phyloP scores from a whole-genome alignment of 2,888 invertebrate genomes.

The Panzeria rudis region DNA sequence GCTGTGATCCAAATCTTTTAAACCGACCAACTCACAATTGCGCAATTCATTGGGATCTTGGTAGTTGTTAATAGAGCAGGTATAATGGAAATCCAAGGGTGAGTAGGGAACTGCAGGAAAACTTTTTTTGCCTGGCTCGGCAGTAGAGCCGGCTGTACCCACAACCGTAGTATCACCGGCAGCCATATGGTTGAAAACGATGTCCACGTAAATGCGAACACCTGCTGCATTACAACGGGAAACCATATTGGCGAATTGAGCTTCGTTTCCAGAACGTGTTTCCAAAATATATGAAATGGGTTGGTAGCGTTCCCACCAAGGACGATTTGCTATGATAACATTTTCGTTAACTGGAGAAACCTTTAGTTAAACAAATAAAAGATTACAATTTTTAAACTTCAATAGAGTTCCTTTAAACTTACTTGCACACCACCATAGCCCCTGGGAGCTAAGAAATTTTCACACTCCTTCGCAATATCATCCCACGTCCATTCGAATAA shows the following conservation, averaged over 20 bases:
- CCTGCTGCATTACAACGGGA: conserved; percentile 91
- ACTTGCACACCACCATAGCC: conserved; percentile 91
- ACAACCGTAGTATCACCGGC: conserved; percentile 80
- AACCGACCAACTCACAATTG: conserved; percentile 89
- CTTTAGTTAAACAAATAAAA: conserved; percentile 69
- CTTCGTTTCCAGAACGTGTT: conserved; percentile 91
- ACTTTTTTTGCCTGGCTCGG: conserved; percentile 84
- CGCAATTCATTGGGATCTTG: conserved; percentile 87
- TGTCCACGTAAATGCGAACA: conserved; percentile 93
- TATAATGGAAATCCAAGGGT: conserved; percentile 88
- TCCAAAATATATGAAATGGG: conserved; percentile 91
- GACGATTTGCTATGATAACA: conserved; percentile 85
- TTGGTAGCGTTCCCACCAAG: conserved; percentile 97
- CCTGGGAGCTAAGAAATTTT: conserved; percentile 89
- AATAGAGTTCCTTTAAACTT: conserved; percentile 63
- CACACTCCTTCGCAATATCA: conserved; percentile 92
- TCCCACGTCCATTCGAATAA: conserved; percentile 93
- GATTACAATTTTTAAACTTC: neutral
- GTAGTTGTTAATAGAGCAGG: conserved; percentile 88
- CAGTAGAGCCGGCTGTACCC: conserved; percentile 88
- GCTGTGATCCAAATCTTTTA: conserved; percentile 91
- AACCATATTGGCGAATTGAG: conserved; percentile 90
- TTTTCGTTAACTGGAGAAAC: conserved; percentile 92
- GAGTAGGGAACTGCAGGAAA: conserved; percentile 89
- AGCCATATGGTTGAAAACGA: conserved; percentile 94